Percentiles rank a stretch among this genome's conserved stretches.
Evolutionary conservation across 2,888 invertebrate genomes (phyloP).

Genomic region (Chouioia cunea): DNA sequence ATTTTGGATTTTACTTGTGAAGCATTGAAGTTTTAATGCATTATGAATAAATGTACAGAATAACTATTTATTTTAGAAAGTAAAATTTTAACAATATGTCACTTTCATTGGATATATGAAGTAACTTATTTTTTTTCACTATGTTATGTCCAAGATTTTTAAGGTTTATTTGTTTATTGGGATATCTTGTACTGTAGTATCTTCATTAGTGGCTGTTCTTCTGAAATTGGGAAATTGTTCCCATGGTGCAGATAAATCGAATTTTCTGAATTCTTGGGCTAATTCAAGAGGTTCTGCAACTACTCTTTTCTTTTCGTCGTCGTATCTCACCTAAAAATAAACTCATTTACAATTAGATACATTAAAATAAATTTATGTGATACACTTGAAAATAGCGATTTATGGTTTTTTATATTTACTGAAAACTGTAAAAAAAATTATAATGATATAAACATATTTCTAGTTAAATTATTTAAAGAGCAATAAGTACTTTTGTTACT

Average conservation of each 20-base stretch:
- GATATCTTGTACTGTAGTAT: conserved; percentile 76
- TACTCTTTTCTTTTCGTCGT: conserved; percentile 96
- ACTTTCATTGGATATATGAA: neutral
- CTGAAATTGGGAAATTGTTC: conserved; percentile 96
- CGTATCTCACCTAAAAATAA: conserved; percentile 84
- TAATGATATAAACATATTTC: no score
- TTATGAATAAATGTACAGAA: conserved; percentile 13
- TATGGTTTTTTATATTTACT: no score
- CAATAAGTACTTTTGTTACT: no score
- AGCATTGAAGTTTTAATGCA: neutral
- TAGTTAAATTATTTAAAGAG: no score
- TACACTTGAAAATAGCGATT: no score
- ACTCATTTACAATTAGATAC: neutral
- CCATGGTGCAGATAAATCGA: conserved; percentile 98
- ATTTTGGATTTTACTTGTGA: neutral
- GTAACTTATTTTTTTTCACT: neutral
- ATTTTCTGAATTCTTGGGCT: conserved; percentile 97
- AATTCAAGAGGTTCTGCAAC: conserved; percentile 97
- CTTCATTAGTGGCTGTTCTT: conserved; percentile 71
- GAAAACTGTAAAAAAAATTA: no score
- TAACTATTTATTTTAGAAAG: conserved; percentile 26
- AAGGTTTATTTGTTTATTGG: conserved; percentile 53
- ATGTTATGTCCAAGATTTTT: neutral
- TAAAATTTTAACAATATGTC: conserved; percentile 14
- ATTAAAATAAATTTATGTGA: no score